A percentile compares a stretch with the other conserved stretches of the same genome.
Evolutionary conservation across 2,113 vertebrate genomes (phyloP).

Genomic region (Anolis carolinensis): DNA sequence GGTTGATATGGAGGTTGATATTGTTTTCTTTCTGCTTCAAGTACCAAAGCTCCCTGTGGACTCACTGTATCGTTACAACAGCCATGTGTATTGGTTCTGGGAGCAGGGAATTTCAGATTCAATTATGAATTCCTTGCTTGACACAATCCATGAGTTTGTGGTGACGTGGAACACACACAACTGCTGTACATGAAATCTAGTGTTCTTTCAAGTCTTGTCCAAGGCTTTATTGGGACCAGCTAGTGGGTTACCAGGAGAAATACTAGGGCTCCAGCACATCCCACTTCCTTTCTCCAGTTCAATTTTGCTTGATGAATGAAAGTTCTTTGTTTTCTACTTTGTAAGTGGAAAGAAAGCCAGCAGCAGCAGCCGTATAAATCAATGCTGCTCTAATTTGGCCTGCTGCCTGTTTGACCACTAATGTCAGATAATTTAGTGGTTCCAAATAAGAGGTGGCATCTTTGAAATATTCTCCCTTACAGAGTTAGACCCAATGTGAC

Average conservation of each 20-base stretch:
- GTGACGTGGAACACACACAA: neutral
- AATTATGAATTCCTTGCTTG: neutral
- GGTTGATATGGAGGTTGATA: no score
- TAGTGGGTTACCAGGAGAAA: neutral
- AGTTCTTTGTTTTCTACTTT: constrained; percentile 29
- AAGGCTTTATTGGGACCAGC: neutral
- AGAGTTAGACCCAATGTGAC: constrained; percentile 65
- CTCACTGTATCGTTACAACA: neutral
- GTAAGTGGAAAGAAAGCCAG: constrained; percentile 34
- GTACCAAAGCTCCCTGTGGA: no score
- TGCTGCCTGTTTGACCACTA: constrained; percentile 46
- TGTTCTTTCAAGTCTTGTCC: neutral
- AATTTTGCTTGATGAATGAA: neutral
- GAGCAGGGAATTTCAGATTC: neutral
- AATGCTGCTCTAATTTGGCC: constrained; percentile 49
- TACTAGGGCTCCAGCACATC: neutral
- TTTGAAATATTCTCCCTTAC: constrained; percentile 72
- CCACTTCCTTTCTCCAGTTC: neutral
- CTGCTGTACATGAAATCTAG: neutral
- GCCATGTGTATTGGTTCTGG: neutral
- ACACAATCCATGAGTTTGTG: neutral
- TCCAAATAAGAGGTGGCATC: constrained; percentile 69
- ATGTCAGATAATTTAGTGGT: constrained; percentile 65
- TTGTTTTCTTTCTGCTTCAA: no score
- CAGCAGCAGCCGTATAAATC: constrained; percentile 57